Base-by-base conservation (phyloP, 2,113 vertebrate species). In the Nothobranchius kuhntae region DNA sequence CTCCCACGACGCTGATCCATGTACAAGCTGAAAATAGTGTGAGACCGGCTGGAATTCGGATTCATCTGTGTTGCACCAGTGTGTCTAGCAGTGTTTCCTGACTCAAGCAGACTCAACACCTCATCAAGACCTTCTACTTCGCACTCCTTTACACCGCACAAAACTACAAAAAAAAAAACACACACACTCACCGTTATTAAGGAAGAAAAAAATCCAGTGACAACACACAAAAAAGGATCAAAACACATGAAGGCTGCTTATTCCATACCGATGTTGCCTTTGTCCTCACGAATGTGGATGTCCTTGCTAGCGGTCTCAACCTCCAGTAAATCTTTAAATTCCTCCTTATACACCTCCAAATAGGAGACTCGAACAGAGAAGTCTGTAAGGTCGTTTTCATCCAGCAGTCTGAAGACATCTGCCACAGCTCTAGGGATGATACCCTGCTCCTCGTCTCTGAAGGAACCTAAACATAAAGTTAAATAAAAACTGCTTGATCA, bases 311-410 rank as follows among this genome's bases (percentile, higher is more conserved):
- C 93, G 0, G 96, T 98, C 85, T 98, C 96, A 83, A 96, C 94
- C 77, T 98, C 96, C 65, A 99, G 89, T 80, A 99, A 87, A 86
- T 99, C 98, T 55, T 95, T 93, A 75, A 99, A 96, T 68, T 98
- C 97, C 83, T 99, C 98, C 86, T 96, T 99, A 87, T 99, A 98
- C 68, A 98, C 96, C 70, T 99, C 98, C 83, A 99, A 86, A 88
- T 99, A 99, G 60, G 97, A 98, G 46, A 99, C 94, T 5, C 94
- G 92, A 57, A 99, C 92, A 0, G 94, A 95, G 64, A 96, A 98
- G 87, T 98, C 96, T 0, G 93, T 90, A 46, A 98, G 92, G 85
- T 98, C 95, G 1, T 97, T 98, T 89, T 99, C 96, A 50, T 98
- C 97, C 0, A 99, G 94, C n/a, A 98, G 92, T 89, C 94, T 96